Evolutionary conservation across 1,140 invertebrate genomes (phyloP), one percentile per base, ranked within the genome.

Genomic region (Pomacea maculata): DNA sequence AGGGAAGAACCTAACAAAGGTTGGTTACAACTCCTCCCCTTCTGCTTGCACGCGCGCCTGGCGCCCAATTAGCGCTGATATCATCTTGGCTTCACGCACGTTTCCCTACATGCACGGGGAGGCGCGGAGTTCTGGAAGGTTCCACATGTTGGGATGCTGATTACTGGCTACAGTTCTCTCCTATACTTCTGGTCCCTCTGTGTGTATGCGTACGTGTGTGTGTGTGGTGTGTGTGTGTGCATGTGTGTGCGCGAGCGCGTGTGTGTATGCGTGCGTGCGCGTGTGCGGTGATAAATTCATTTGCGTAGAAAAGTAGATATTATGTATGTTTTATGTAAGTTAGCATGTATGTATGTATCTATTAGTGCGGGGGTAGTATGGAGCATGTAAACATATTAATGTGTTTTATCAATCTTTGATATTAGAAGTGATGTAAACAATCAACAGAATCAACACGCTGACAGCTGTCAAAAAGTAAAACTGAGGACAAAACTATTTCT

Each of bases 21-120:
- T 10, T 34, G 72, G 55, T 15, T 54, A 74, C 6, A 34, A 10
- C 72, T 54, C 55, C 72, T n/a, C 72, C 34, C 45, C 45, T 74
- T 74, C 21, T 74, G 72, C 72, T 17, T 74, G 45, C 72, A 54
- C 72, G 52, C 72, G 72, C 72, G 25, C 72, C 19, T 34, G 45
- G 72, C 55, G 25, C 72, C 72, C 45, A 74, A 74, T 74, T 74
- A 29, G 72, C 72, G n/a, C 29, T 74, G 72, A 74, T 74, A 74
- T n/a, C 34, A 74, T 74, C 72, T 17, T 12, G 68, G 68, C 45
- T 71, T 34, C n/a, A 71, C 45, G 25, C 68, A 12, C 12, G 15
- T 71, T 34, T 71, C 45, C n/a, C 68, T 7, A 34, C 34, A 45
- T 45, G 34, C 34, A 45, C 2, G 34, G 1, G 6, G 34, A 45